Base-by-base conservation (phyloP, 2,888 invertebrate species). In the Epicampocera succincta region DNA sequence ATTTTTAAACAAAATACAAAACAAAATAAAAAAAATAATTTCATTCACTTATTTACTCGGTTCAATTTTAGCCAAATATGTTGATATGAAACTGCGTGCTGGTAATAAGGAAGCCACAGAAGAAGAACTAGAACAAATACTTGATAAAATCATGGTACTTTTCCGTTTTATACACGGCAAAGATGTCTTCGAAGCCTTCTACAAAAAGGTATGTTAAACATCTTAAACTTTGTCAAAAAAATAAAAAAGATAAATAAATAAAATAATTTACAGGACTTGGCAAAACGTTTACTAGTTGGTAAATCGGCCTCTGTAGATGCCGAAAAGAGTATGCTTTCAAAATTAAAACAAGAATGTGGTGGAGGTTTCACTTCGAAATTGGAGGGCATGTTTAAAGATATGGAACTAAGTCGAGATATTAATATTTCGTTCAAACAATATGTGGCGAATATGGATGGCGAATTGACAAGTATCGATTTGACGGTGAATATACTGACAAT, bases 311-410 rank as follows among this genome's bases (percentile, higher is more conserved):
- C 99, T 0, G 99, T 99, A 0, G 99, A 99, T 92, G 99, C 99
- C 0, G 99, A 99, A 92, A 99, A 99, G 90, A 98, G 98, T 19
- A 99, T 99, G 99, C 92, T 99, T n/a, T 98, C 98, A 60, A 99
- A 99, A 91, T 92, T 99, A 85, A 99, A 99, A 90, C 99, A 99
- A 91, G 99, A 99, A 92, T 99, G 99, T 90, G 99, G 99, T 2
- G 98, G 98, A 29, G 99, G 98, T 2, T 99, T 99, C 91, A 99
- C 99, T 0, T 98, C 98, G 80, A 99, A 99, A 91, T 92, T 99
- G 13, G 99, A 99, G 91, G 99, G 99, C 87, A 99, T 99, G 99
- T 99, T 99, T 91, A 99, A 99, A 91, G 99, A 99, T 87, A 99
- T 99, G 99, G 99, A 99, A 91, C 92, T 99, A 42, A 99, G 98